Evolutionary conservation across 2,888 invertebrate genomes (phyloP), one percentile per base, ranked within the genome.

Genomic region (Bugulina stolonifera): DNA sequence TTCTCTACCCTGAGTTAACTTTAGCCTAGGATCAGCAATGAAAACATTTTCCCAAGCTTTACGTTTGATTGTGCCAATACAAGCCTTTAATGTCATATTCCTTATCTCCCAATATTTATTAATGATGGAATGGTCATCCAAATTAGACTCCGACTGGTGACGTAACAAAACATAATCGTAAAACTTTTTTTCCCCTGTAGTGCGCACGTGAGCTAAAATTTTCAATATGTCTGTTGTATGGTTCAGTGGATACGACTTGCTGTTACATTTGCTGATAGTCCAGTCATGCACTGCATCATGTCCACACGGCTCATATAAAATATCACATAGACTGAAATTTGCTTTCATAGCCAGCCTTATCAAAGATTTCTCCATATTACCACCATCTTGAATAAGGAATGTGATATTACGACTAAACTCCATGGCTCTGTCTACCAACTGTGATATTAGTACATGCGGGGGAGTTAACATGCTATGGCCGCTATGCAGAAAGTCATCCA

Each of bases 41-140:
- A 57, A 57, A 14, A 57, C 57, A 57, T 14, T 57, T n/a, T 57
- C 57, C 18, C 18, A 57, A n/a, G 57, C 57, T 57, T 57, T 57
- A 57, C 5, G 25, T 5, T 25, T 57, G 57, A 57, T 22, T 23
- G 18, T 25, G 25, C n/a, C 18, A 14, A 25, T 23, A 25, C 57
- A 57, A n/a, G 25, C 57, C 23, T 57, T 57, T n/a, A 57, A 18
- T 23, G 57, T 25, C 14, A 23, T n/a, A 5, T 57, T 57, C 5
- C 57, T 14, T 5, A 57, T 57, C 18, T 22, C 18, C 25, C 18
- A 57, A 57, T 57, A 57, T 57, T 57, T 22, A 5, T 57, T 5
- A 22, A 57, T 5, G 14, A 23, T 57, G 5, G 5, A 5, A 5
- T n/a, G 14, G 5, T 23, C 25, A 18, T 5, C 57, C n/a, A n/a